Evolutionary conservation across 2,113 vertebrate species (phyloP), one percentile per base, ranked within the genome.

Genomic region (Hippotragus niger): DNA sequence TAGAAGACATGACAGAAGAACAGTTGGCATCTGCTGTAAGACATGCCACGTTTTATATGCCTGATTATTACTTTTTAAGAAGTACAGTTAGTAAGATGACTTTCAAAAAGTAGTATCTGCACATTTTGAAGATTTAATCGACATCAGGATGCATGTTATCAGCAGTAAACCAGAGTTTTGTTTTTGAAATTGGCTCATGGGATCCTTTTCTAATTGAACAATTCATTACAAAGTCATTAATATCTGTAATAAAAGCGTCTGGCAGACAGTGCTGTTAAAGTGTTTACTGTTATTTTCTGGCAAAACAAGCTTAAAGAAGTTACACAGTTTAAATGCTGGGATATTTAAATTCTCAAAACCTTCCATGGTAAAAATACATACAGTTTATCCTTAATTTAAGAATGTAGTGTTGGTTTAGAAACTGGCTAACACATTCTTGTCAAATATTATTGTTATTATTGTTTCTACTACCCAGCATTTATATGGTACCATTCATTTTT

Each of bases 1-100:
- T 99, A 3, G 99, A 99, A 99, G 99, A 99, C 98, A 99, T 99
- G 99, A 99, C 99, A 27, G 99, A 99, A 98, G 99, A 99, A 97
- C 99, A 99, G 99, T 98, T 99, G 95, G 99, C 99, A 78, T 99
- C 99, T 52, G 99, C 99, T 89, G 99, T 99, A 99, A 99, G 99
- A 81, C 2, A 7, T 57, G 45, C 80, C 7, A 10, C 0, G 47
- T 90, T 97, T 97, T 64, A 40, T 64, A n/a, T 55, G 45, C 92
- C 80, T 21, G 57, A 94, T 89, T 57, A n/a, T 23, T 78, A 0
- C 62, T 74, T 97, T 96, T 96, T 67, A 52, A 91, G 90, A 94
- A 97, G 53, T 74, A 80, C 45, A 80, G 2, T 92, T 92, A 95
- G 33, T 92, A 82, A 93, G 16, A 62, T 95, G 36, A 31, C 45